Percentiles rank a stretch among this genome's conserved stretches.
phyloP scores from a whole-genome alignment of 2,888 invertebrate species.

The Tricholauxania praeusta region DNA sequence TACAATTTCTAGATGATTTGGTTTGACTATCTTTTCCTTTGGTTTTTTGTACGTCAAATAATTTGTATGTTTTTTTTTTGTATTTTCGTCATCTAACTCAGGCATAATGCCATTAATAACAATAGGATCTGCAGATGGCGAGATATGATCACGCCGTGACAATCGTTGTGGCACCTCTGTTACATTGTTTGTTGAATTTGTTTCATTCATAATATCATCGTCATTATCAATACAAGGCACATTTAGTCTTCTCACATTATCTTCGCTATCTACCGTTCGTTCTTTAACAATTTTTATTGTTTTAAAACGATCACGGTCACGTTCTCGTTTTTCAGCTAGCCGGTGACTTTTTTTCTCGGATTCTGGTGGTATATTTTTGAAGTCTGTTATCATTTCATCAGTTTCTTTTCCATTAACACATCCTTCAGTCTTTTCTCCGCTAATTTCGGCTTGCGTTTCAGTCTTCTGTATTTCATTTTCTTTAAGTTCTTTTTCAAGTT shows the following conservation, averaged over 20 bases:
- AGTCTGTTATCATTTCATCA: slow-evolving; percentile 31
- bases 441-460: slow-evolving; percentile 22
- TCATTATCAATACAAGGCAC: slow-evolving; percentile 67
- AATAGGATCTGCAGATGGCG: slow-evolving; percentile 36
- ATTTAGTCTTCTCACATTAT: slow-evolving; percentile 54
- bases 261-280: slow-evolving; percentile 40
- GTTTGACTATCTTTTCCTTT: slow-evolving; percentile 55
- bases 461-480: slow-evolving; percentile 20
- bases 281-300: slow-evolving; percentile 65
- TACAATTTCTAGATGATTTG: slow-evolving; percentile 36
- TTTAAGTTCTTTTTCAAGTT: slow-evolving; percentile 21
- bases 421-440: slow-evolving; percentile 23
- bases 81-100: slow-evolving; percentile 43
- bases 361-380: slow-evolving; percentile 47
- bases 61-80: slow-evolving; percentile 51
- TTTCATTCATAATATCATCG: slow-evolving; percentile 35
- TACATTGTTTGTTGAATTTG: slow-evolving; percentile 22
- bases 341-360: slow-evolving; percentile 44
- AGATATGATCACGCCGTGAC: slow-evolving; percentile 57
- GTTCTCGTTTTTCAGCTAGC: slow-evolving; percentile 57
- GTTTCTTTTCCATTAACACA: slow-evolving; percentile 38
- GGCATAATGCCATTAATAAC: slow-evolving; percentile 52
- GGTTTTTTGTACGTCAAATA: slow-evolving; percentile 64
- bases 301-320: slow-evolving; percentile 67
- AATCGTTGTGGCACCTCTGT: slow-evolving; percentile 46